phyloP scores from a whole-genome alignment of 2,888 invertebrate species.

The Neocrepidodera transversa region DNA sequence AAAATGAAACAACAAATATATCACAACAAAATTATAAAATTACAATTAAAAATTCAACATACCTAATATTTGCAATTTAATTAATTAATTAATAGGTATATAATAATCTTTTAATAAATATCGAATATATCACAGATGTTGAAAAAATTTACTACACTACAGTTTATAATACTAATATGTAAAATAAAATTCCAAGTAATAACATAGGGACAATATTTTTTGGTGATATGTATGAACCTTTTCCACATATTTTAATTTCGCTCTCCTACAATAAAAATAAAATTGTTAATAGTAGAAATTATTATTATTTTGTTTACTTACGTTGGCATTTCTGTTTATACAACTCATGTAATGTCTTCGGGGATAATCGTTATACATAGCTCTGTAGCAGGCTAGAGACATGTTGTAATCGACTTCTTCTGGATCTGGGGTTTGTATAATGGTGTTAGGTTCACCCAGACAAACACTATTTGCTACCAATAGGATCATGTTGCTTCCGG shows the following conservation, averaged over 20 bases:
- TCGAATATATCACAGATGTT: constrained; percentile 39
- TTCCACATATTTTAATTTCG: constrained; percentile 72
- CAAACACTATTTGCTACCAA: constrained; percentile 77
- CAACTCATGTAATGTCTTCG: constrained; percentile 77
- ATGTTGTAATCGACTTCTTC: constrained; percentile 59
- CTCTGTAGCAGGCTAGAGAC: constrained; percentile 57
- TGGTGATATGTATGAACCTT: constrained; percentile 52
- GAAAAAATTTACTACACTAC: constrained; percentile 25
- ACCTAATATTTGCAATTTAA: constrained; percentile 1
- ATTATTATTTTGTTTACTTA: constrained; percentile 59
- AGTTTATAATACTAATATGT: constrained; percentile 25
- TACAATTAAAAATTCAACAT: constrained; percentile 20
- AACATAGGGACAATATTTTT: constrained; percentile 27
- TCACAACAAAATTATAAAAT: constrained; percentile 21
- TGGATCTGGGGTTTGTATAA: constrained; percentile 50
- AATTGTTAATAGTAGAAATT: not conserved
- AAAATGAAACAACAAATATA: constrained; percentile 13
- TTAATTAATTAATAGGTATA: not conserved
- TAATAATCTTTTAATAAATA: constrained; percentile 23
- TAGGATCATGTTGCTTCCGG: constrained; percentile 80
- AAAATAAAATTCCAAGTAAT: constrained; percentile 24
- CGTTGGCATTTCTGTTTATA: constrained; percentile 78
- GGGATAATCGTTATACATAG: constrained; percentile 63
- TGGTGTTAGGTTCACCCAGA: constrained; percentile 44
- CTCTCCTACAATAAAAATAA: constrained; percentile 65